Evolutionary conservation across 2,888 invertebrate species (phyloP), one percentile per base, ranked within the genome.

Genomic region (Scaptomyza reducta): DNA sequence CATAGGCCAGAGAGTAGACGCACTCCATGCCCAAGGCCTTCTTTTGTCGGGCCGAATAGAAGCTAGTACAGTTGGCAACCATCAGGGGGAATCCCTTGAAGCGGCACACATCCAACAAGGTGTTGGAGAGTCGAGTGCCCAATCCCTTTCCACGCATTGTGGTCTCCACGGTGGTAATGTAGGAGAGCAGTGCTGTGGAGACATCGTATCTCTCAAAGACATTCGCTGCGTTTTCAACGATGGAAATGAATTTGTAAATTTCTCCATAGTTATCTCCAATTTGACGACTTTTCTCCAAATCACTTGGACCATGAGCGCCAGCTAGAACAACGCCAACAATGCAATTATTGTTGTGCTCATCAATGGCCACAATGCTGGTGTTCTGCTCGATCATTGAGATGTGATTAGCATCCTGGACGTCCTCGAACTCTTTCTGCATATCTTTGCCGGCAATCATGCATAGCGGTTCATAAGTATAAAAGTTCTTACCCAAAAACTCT

Each of bases 21-120:
- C 71, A 71, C 6, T 87, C 70, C 88, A 85, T 84, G 13, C 69
- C 70, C 41, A 82, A 46, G 10, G 62, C 64, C 57, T 81, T 66
- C 29, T 79, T 79, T 27, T 84, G 69, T 14, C 75, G 71, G 0
- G 70, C 74, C 4, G 87, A 78, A 63, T 80, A 85, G 5, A 74
- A 31, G 31, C 27, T 27, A 5, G 27, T 27, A 27, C 27, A 27
- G 27, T 5, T 2, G 27, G 6, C 27, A 27, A 6, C 5, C 27
- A 27, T 27, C 27, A 27, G 6, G 27, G 27, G 27, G 27, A 2
- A 27, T 6, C 27, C 27, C 27, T 27, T 27, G 6, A 1, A 2
- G 27, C 6, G 27, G 27, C 27, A 2, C 27, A 27, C 27, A 27
- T 27, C 6, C 27, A 27, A 4, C 27, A 27, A 27, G 27, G 27